phyloP scores from a whole-genome alignment of 2,113 vertebrate genomes.

The Dunckerocampus dactyliophorus region DNA sequence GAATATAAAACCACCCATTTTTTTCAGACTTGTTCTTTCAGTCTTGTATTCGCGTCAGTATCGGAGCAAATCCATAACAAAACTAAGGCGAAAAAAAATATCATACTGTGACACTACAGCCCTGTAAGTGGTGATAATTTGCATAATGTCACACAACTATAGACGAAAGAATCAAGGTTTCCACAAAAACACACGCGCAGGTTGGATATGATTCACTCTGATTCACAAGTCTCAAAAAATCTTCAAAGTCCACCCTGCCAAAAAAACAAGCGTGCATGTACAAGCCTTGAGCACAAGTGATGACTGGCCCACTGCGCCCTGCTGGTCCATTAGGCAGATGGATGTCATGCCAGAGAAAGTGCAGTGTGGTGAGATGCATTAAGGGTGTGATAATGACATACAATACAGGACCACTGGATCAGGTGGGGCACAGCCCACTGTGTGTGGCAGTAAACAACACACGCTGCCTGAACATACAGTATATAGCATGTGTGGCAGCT shows the following conservation, averaged over 20 bases:
- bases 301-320: slow-evolving; percentile 51
- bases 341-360: slow-evolving; percentile 58
- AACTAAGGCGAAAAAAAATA: neutral
- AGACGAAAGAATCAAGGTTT: neutral
- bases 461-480: no score
- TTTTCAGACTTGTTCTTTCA: no score
- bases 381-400: slow-evolving; percentile 58
- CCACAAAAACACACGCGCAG: neutral
- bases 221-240: neutral
- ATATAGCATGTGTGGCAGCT: no score
- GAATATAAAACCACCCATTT: no score
- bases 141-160: no score
- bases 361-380: slow-evolving; percentile 62
- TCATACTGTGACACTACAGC: neutral
- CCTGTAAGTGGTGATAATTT: neutral
- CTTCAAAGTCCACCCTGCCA: slow-evolving; percentile 12
- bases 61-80: no score
- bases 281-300: slow-evolving; percentile 33
- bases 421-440: slow-evolving; percentile 9
- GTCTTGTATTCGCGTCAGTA: no score
- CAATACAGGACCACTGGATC: slow-evolving; percentile 23
- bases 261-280: slow-evolving; percentile 25
- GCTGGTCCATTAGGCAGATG: slow-evolving; percentile 63
- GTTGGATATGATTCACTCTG: neutral
- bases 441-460: no score